Base-by-base conservation (phyloP, 2,113 vertebrate genomes). In the Herpailurus yagouaroundi region DNA sequence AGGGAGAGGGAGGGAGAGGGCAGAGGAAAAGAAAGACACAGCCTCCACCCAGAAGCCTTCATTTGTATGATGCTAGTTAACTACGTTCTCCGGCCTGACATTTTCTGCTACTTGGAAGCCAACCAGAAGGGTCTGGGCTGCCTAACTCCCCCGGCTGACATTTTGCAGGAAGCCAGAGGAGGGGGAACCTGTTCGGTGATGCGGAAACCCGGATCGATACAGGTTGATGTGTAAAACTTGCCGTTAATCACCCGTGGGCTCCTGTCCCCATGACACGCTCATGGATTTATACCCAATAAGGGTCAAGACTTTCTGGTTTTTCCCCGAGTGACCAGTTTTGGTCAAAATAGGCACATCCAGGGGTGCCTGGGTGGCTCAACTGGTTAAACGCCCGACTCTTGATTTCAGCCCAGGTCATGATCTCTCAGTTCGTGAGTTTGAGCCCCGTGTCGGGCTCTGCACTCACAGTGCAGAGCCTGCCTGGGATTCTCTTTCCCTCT, bases 11-110 rank as follows among this genome's bases (percentile, higher is more conserved):
- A 7, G 16, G 4, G 1, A 25, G 50, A 6, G 57, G 7, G 4
- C 3, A 2, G 25, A 55, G 29, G 57, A 48, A 5, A 23, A 19
- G 13, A 4, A 9, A 31, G 23, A 0, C 0, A 5, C 31, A 3
- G 18, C 33, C 64, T 23, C 55, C 18, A 23, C 52, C 88, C 82
- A 8, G 9, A 25, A 71, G 84, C 76, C 85, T 45, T 52, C 7
- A 36, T 88, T 15, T 25, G 16, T 50, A 80, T n/a, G 25, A 63
- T 21, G 45, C 76, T 33, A 55, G 66, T 81, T 74, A 76, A 81
- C 91, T 19, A 11, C 3, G 6, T 21, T 88, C 95, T 63, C 91
- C 36, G 82, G 95, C 48, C 91, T 93, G 89, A 94, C 84, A 77
- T 82, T 96, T 89, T 12, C 89, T 41, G 81, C 23, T 36, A 25